These are phyloP conservation scores for Luehdorfia chinensis DNA, from an alignment of 1,140 invertebrate genomes.

Conservation along the genomic window DNA sequence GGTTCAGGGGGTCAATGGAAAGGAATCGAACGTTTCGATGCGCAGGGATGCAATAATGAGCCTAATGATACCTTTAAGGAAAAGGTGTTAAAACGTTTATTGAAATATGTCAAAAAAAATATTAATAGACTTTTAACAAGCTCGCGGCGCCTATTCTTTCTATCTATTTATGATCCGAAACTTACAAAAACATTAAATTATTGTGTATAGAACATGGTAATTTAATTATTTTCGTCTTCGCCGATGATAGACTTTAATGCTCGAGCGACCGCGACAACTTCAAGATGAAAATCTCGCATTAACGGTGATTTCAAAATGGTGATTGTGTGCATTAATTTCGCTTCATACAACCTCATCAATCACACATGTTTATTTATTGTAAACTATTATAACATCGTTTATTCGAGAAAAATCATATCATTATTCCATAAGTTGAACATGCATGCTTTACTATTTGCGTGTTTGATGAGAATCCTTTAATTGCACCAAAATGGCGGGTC, in stretches of 20 bases:
- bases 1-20: constrained; percentile 22
- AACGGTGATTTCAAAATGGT: constrained; percentile 19
- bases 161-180: constrained; percentile 2
- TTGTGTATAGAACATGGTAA: constrained; percentile 20
- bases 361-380: not conserved
- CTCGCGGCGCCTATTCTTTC: constrained; percentile 35
- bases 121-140: constrained; percentile 76
- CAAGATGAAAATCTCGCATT: constrained; percentile 11
- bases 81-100: constrained; percentile 76
- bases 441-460: no score
- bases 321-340: constrained; percentile 32
- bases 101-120: constrained; percentile 67
- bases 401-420: no score
- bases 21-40: constrained; percentile 11
- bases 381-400: no score
- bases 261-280: constrained; percentile 8
- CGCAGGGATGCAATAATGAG: constrained; percentile 50
- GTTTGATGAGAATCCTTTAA: no score
- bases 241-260: constrained; percentile 30
- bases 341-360: constrained; percentile 19
- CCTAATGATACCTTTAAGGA: constrained; percentile 68
- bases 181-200: not conserved
- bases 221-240: constrained; percentile 21
- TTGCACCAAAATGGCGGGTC: no score
- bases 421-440: no score